Percentiles rank a stretch among this genome's conserved stretches.
These are phyloP conservation scores for Standfussiana lucernea DNA, from an alignment of 2,888 invertebrate species.

Conservation along the genomic window DNA sequence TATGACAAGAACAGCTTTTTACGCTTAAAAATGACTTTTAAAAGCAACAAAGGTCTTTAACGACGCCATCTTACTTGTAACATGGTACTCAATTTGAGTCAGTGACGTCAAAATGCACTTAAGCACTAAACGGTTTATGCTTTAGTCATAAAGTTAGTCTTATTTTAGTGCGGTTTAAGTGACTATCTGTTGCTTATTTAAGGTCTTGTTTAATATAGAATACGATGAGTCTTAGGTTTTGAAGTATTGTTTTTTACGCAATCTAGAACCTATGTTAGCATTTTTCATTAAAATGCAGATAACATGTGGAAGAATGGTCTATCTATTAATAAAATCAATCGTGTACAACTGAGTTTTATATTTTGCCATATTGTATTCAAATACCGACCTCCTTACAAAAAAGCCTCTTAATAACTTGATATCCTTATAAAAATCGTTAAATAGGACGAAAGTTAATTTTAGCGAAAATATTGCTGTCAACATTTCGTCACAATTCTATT, in stretches of 20 bases:
- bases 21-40: conserved; percentile 36
- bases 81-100: conserved; percentile 53
- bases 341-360: neutral
- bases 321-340: neutral
- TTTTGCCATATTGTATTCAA: neutral
- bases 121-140: conserved; percentile 73
- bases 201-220: conserved; percentile 18
- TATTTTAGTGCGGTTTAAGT: conserved; percentile 66
- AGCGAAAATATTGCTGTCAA: conserved; percentile 4
- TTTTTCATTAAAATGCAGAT: neutral
- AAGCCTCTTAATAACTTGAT: neutral
- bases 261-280: neutral
- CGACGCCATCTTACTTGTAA: conserved; percentile 62
- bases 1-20: conserved; percentile 46
- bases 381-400: neutral
- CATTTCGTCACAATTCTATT: conserved; percentile 21
- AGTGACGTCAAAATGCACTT: conserved; percentile 71
- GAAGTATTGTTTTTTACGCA: neutral
- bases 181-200: conserved; percentile 70
- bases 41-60: conserved; percentile 56
- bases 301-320: neutral
- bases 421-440: conserved; percentile 5
- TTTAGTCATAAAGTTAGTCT: conserved; percentile 69
- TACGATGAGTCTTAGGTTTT: neutral
- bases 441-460: conserved; percentile 1